Evolutionary conservation across 2,888 invertebrate species (phyloP).

Genomic region (Sabatieria punctata): DNA sequence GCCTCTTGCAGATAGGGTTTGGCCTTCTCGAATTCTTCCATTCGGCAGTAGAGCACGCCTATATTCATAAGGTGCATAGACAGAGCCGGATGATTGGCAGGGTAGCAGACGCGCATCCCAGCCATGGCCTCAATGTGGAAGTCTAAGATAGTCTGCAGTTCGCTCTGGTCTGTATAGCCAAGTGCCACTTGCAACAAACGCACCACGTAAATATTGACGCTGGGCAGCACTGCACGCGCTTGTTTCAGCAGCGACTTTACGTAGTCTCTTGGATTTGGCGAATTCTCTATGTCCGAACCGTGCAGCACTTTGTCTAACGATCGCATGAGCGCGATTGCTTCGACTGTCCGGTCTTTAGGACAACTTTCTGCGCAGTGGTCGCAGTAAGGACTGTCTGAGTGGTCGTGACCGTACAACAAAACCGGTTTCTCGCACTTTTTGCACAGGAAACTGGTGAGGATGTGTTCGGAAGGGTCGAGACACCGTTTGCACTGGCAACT

Average conservation of each 20-base stretch:
- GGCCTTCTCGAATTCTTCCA: background rate
- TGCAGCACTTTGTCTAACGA: too few species aligned
- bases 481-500: conserved; percentile 27
- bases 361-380: background rate
- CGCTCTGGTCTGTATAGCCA: background rate
- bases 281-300: too few species aligned
- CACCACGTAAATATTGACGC: conserved; percentile 3
- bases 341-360: background rate
- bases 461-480: conserved; percentile 20
- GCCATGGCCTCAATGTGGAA: conserved; percentile 18
- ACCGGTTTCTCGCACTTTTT: background rate
- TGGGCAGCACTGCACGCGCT: background rate
- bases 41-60: conserved; percentile 1
- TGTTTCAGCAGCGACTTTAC: background rate
- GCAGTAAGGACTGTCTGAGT: background rate
- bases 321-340: too few species aligned
- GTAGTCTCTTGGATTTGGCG: too few species aligned
- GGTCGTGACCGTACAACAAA: background rate
- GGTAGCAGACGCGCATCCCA: conserved; percentile 22
- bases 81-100: conserved; percentile 23
- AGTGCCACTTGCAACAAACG: conserved; percentile 4
- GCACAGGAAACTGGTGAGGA: conserved; percentile 5
- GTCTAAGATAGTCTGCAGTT: conserved; percentile 10
- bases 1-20: conserved; percentile 3
- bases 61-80: conserved; percentile 19